phyloP scores from a whole-genome alignment of 2,113 vertebrate species.

The Callipepla squamata region DNA sequence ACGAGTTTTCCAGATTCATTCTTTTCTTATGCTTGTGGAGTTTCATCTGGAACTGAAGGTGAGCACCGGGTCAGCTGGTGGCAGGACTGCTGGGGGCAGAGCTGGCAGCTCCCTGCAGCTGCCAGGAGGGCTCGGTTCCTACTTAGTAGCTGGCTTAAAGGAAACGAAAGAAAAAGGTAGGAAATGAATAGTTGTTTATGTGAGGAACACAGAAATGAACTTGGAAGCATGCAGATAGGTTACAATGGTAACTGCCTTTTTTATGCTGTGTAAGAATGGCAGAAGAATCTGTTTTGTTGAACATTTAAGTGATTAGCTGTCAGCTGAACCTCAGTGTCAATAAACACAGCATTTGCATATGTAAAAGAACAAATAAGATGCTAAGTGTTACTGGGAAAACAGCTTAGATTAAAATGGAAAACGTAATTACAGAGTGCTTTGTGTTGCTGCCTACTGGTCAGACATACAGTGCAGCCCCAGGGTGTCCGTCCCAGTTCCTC shows the following conservation, averaged over 20 bases:
- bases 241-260: neutral
- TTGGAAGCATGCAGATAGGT: neutral
- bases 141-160: neutral
- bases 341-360: neutral
- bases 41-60: neutral
- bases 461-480: neutral
- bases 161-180: neutral
- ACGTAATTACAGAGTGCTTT: neutral
- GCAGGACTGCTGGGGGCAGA: neutral
- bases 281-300: neutral
- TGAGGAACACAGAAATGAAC: neutral
- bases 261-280: neutral
- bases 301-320: neutral
- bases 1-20: neutral
- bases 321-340: conserved; percentile 13
- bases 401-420: conserved; percentile 1
- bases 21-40: neutral
- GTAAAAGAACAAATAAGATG: neutral
- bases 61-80: neutral
- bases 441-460: neutral
- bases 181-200: neutral
- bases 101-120: neutral
- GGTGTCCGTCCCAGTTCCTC: neutral
- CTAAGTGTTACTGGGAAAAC: neutral
- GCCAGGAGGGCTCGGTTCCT: neutral